Conservation (phyloP, 2,797 vertebrate genomes). For the Sylvilagus floridanus region DNA sequence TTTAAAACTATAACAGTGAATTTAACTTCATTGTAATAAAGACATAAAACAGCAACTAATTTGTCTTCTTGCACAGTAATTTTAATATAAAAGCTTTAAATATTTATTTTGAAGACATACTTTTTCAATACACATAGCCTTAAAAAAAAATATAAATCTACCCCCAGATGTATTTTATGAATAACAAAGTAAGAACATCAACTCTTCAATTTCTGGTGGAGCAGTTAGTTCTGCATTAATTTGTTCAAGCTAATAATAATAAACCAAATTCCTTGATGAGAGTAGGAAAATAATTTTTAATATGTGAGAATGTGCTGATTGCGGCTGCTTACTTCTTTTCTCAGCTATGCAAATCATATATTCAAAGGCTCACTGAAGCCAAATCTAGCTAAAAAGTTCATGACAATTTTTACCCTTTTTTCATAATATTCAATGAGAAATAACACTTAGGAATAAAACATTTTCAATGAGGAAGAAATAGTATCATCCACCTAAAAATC, state of each 20-base stretch:
- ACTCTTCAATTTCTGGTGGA: slow-evolving; percentile 35
- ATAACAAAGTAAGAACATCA: slow-evolving; percentile 47
- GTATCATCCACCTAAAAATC: slow-evolving; percentile 70
- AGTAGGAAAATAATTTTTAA: not conserved
- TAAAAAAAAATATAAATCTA: not conserved
- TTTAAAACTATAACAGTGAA: slow-evolving; percentile 34
- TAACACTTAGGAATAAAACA: slow-evolving; percentile 60
- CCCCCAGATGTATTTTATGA: slow-evolving; percentile 11
- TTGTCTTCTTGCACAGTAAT: slow-evolving; percentile 15
- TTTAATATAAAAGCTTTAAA: slow-evolving; percentile 54
- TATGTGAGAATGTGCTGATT: slow-evolving; percentile 35
- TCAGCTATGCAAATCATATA: slow-evolving; percentile 37
- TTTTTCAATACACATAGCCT: slow-evolving; percentile 18
- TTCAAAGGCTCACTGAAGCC: slow-evolving; percentile 64
- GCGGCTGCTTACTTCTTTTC: slow-evolving; percentile 54
- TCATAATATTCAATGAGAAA: slow-evolving; percentile 63
- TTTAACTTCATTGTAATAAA: slow-evolving; percentile 55
- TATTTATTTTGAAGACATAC: slow-evolving; percentile 59
- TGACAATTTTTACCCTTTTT: slow-evolving; percentile 60
- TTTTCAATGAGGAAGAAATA: slow-evolving; percentile 69
- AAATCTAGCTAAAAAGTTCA: slow-evolving; percentile 69
- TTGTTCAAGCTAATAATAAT: not conserved
- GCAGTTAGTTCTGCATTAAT: slow-evolving; percentile 34
- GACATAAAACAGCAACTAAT: slow-evolving; percentile 43
- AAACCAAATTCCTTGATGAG: slow-evolving; percentile 8